A percentile compares a stretch with the other conserved stretches of the same genome.
phyloP scores from a whole-genome alignment of 2,113 vertebrate genomes.

The Brachyistius frenatus region DNA sequence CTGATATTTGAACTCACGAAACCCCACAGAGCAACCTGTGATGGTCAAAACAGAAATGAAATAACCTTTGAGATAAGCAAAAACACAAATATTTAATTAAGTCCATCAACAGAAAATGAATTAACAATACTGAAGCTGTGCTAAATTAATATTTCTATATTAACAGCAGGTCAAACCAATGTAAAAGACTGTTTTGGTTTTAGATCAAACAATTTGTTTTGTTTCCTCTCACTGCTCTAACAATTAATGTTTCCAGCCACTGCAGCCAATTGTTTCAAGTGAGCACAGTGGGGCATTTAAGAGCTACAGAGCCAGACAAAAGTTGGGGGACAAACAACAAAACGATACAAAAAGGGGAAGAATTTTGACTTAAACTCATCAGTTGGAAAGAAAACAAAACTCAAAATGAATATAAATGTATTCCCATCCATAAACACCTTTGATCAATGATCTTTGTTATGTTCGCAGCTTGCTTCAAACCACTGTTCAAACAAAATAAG shows the following conservation, averaged over 20 bases:
- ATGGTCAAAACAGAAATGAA: neutral
- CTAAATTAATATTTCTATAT: neutral
- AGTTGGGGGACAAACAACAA: neutral
- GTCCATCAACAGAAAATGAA: neutral
- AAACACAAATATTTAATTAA: neutral
- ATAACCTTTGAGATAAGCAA: neutral
- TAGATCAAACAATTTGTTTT: too few relatives aligned
- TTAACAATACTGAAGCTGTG: neutral
- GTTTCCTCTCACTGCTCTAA: neutral
- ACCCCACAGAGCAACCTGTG: neutral
- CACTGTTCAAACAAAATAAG: neutral
- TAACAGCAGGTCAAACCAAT: neutral
- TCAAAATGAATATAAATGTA: too few relatives aligned
- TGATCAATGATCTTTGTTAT: too few relatives aligned
- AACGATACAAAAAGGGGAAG: neutral
- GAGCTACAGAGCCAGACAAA: neutral
- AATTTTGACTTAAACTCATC: too few relatives aligned
- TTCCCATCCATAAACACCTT: too few relatives aligned
- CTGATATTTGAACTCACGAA: neutral
- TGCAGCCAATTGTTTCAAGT: neutral
- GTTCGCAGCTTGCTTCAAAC: neutral
- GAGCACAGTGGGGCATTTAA: neutral
- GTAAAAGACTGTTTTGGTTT: neutral
- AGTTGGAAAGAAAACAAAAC: too few relatives aligned
- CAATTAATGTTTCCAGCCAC: neutral